Evolutionary conservation across 2,797 vertebrate genomes (phyloP), one percentile per base, ranked within the genome.

Genomic region (Paramormyrops hopkinsi): DNA sequence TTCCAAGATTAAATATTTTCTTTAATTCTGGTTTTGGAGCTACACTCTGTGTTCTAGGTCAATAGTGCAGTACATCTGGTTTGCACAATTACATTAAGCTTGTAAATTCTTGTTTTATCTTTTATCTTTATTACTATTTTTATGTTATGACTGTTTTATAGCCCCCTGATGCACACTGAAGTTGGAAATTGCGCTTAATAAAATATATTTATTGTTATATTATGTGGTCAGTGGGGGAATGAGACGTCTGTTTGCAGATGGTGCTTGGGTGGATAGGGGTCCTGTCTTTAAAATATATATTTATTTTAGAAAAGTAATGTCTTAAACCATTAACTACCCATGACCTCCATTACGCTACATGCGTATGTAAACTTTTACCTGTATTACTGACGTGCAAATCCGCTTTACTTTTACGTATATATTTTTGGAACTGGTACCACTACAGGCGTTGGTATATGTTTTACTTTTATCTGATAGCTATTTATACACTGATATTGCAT

Each of bases 171-270:
- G 76, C 7, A n/a, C 76, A 82, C 41, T 46, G 76, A n/a, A 41
- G 37, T n/a, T 82, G 76, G 76, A 82, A 82, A 82, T 46, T 46
- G 41, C 0, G 19, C 37, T 82, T 82, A 46, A 82, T 82, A 46
- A 82, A 82, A 82, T 82, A 82, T 46, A 82, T 46, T 46, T 82
- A 79, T 79, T 79, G 41, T 82, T 82, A 46, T 46, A 73, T 37
- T 73, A 82, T 46, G 37, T 46, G 37, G 8, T 82, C 76, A 44
- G 19, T 46, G 37, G 19, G 19, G 37, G 76, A 82, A 82, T n/a
- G 76, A 82, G 2, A 82, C 6, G 76, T 17, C 76, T 82, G 29
- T 82, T 41, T 44, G 76, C 17, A 82, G 7, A 82, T 82, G 76
- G 19, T 46, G 76, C 14, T 82, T 82, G 37, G 76, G 37, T 82